phyloP scores from a whole-genome alignment of 1,140 invertebrate genomes.

The Cydia strobilella region DNA sequence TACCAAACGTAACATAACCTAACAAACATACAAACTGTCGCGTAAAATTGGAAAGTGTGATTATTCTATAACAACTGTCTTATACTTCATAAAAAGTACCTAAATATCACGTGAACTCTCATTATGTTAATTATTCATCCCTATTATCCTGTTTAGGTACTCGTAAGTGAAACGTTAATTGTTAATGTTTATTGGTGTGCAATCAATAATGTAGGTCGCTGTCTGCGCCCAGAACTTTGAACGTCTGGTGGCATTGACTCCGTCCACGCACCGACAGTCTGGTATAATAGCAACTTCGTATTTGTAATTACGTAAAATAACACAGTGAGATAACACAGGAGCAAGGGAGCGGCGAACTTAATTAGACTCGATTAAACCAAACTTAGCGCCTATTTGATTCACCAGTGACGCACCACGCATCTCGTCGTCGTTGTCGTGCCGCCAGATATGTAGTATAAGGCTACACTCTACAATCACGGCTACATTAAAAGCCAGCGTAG shows the following conservation, averaged over 20 bases:
- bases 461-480: no score
- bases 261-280: constrained; percentile 2
- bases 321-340: neutral
- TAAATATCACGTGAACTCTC: neutral
- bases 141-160: constrained; percentile 30
- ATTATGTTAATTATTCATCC: neutral
- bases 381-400: neutral
- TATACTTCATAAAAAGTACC: neutral
- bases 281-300: constrained; percentile 11
- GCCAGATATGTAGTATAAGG: no score
- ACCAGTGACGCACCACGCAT: neutral
- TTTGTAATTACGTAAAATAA: constrained; percentile 23
- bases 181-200: constrained; percentile 4
- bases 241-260: constrained; percentile 33
- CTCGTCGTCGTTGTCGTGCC: neutral
- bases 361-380: neutral
- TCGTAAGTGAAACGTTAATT: constrained; percentile 26
- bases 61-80: neutral
- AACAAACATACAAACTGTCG: no score
- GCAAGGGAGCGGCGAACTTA: neutral
- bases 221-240: constrained; percentile 29
- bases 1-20: no score
- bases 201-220: constrained; percentile 28
- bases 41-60: no score
- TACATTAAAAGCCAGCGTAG: no score